Evolutionary conservation across 2,888 invertebrate species (phyloP).

Genomic region (Atethmia centrago): DNA sequence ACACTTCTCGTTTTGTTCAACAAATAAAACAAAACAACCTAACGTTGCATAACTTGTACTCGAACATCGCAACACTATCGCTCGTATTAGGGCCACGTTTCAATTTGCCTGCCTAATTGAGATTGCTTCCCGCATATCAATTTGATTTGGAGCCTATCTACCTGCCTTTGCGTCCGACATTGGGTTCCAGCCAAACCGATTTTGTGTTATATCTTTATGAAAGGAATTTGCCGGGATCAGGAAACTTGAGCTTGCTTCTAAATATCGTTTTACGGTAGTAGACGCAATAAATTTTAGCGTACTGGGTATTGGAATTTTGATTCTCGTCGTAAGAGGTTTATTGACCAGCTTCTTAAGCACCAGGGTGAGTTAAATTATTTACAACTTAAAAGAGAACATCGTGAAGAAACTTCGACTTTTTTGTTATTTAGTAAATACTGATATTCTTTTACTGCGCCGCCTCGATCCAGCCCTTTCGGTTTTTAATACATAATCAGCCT

Average conservation of each 20-base stretch:
- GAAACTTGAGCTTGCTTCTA: conserved; percentile 26
- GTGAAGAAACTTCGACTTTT: too few relatives aligned
- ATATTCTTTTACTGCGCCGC: neutral
- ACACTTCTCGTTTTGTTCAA: conserved; percentile 11
- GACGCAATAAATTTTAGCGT: conserved; percentile 18
- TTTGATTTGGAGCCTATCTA: conserved; percentile 60
- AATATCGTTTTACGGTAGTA: conserved; percentile 25
- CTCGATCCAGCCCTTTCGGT: neutral
- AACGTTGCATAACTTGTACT: conserved; percentile 11
- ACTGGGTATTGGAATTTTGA: conserved; percentile 30
- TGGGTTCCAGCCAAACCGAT: conserved; percentile 60
- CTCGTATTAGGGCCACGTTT: conserved; percentile 44
- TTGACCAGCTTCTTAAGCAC: neutral
- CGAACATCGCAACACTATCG: conserved; percentile 19
- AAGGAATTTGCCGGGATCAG: conserved; percentile 31
- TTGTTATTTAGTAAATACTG: too few relatives aligned
- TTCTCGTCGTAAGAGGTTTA: neutral
- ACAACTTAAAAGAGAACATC: too few relatives aligned
- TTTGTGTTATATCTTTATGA: conserved; percentile 52
- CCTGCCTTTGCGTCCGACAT: conserved; percentile 42
- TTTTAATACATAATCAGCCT: too few relatives aligned
- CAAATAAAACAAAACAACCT: neutral
- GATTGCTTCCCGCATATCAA: conserved; percentile 69
- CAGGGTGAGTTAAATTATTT: too few relatives aligned
- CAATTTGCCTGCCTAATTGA: conserved; percentile 67